Base-by-base conservation (phyloP, 53 echinoderm and acorn worm genomes). In the Holothuria scabra region DNA sequence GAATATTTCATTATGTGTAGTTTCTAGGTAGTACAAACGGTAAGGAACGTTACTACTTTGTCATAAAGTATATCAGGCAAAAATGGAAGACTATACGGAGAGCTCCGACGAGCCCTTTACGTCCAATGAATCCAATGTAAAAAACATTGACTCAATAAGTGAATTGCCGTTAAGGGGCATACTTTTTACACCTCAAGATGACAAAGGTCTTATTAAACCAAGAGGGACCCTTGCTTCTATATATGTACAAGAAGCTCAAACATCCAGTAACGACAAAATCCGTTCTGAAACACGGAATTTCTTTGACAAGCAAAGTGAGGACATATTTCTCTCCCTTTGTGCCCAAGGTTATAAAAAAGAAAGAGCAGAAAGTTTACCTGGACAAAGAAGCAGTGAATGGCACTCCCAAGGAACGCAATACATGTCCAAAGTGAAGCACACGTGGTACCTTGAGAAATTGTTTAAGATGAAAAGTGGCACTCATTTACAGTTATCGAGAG, bases 341-440 rank as follows among this genome's bases (percentile, higher is more conserved):
- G 64, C 64, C 25, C 64, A 64, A 64, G 64, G 64, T 16, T 12
- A 64, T 14, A 21, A 22, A 5, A 64, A 14, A 13, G 9, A 13
- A 10, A 0, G 4, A 10, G 23, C 18, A 1, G 52, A 18, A 52
- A 52, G 18, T 52, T 14, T 1, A 1, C 18, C 52, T 14, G 52
- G 52, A 18, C 52, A 14, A 3, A 18, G 14, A 16, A 16, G 52
- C 18, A 52, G 52, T 52, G 64, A 64, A 26, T 16, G 20, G 64
- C 18, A 3, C 30, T 4, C 18, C 0, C 5, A 64, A 64, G 28
- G 23, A 12, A 13, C 30, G 3, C 26, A 64, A 25, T 70, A 70
- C 44, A 31, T 32, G 32, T 70, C 71, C n/a, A 70, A 70, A 70
- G 41, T 70, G 4, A 70, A 38, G 6, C 71, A 70, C 9, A 70